Conservation (phyloP, 2,888 invertebrate species). For the Anthophora plumipes region DNA sequence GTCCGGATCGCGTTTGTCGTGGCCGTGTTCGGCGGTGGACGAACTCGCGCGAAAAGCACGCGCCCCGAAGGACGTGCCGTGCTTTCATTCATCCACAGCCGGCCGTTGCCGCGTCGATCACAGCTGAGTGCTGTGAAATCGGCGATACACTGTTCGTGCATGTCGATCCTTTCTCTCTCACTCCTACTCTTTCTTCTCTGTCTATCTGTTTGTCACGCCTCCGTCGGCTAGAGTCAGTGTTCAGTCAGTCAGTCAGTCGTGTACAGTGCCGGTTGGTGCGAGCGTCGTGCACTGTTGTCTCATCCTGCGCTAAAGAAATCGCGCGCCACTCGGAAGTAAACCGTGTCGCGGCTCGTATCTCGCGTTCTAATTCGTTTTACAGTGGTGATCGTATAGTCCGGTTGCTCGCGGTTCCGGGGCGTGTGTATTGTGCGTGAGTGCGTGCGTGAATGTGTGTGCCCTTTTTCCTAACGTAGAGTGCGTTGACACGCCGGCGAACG, state of each 20-base stretch:
- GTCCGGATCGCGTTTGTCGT: conserved; percentile 26
- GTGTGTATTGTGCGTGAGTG: background rate
- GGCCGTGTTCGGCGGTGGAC: conserved; percentile 42
- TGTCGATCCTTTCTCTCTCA: background rate
- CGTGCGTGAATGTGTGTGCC: background rate
- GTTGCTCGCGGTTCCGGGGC: background rate
- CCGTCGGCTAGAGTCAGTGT: conserved; percentile 46
- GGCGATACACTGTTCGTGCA: background rate
- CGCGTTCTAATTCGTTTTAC: background rate
- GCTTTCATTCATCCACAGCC: conserved; percentile 50
- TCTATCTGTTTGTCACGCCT: conserved; percentile 31
- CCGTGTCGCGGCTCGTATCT: background rate
- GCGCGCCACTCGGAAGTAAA: conserved; percentile 13
- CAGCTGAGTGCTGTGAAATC: background rate
- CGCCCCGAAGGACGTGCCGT: conserved; percentile 40
- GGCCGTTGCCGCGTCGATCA: conserved; percentile 39
- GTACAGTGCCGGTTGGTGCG: conserved; percentile 64
- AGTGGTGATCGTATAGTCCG: background rate
- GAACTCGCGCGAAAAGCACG: conserved; percentile 43
- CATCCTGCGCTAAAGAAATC: conserved; percentile 22
- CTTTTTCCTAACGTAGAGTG: background rate
- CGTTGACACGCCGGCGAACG: conserved; percentile 19
- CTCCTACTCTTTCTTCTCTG: conserved; percentile 8
- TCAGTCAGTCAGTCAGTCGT: conserved; percentile 64
- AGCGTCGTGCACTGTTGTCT: conserved; percentile 45